These are phyloP conservation scores for Hystrix cristata DNA, from an alignment of 2,113 vertebrate genomes.

Conservation along the genomic window DNA sequence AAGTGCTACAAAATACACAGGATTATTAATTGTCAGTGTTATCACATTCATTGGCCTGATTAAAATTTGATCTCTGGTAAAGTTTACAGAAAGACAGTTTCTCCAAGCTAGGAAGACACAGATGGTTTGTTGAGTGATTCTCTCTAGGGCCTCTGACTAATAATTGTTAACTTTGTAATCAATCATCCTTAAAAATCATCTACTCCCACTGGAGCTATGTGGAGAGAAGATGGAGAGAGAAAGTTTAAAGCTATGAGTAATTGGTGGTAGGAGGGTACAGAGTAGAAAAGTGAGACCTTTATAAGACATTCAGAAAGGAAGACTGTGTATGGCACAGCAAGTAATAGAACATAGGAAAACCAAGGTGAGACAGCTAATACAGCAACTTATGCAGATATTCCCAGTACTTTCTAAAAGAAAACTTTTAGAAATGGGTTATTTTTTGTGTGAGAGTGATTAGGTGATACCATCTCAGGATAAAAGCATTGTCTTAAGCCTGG, in stretches of 20 bases:
- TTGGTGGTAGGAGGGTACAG: neutral
- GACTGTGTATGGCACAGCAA: neutral
- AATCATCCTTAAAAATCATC: neutral
- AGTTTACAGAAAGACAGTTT: neutral
- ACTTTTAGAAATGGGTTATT: slow-evolving; percentile 17
- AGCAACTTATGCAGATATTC: slow-evolving; percentile 5
- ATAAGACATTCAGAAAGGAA: neutral
- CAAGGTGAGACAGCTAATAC: neutral
- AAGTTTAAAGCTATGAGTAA: neutral
- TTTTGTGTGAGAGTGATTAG: neutral
- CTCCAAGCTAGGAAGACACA: neutral
- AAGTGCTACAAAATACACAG: slow-evolving; percentile 21
- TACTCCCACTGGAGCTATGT: neutral
- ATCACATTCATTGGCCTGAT: neutral
- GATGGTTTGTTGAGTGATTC: slow-evolving; percentile 29
- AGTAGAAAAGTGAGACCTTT: neutral
- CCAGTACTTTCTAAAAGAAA: neutral
- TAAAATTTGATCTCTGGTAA: slow-evolving; percentile 26
- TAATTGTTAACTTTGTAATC: neutral
- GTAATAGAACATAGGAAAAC: neutral
- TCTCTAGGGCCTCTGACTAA: neutral
- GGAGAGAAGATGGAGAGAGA: slow-evolving; percentile 4
- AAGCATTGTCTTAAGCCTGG: slow-evolving; percentile 3
- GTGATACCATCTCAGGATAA: neutral
- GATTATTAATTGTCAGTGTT: slow-evolving; percentile 30